phyloP scores from a whole-genome alignment of 2,888 invertebrate species.

The Hypsopygia costalis region DNA sequence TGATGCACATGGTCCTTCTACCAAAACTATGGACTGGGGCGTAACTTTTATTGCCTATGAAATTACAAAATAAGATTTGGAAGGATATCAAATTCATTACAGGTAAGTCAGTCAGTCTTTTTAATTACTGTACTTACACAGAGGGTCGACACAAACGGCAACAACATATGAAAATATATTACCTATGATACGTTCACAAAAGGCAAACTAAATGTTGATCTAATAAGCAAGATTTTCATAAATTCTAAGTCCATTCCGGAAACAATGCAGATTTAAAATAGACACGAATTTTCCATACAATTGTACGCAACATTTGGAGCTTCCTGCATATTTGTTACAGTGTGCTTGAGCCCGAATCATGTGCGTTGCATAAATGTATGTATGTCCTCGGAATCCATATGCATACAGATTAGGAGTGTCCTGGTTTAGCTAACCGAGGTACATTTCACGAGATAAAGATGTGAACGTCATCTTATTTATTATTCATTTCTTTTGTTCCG shows the following conservation, averaged over 20 bases:
- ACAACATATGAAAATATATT: too few relatives aligned
- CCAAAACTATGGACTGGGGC: too few relatives aligned
- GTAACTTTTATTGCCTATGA: too few relatives aligned
- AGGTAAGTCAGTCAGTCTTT: too few relatives aligned
- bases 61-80: too few relatives aligned
- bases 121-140: too few relatives aligned
- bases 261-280: slow-evolving; percentile 1
- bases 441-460: background rate
- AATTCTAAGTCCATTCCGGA: slow-evolving; percentile 4
- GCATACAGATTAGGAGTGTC: slow-evolving; percentile 7
- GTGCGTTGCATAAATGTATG: slow-evolving; percentile 7
- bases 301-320: slow-evolving; percentile 3
- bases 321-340: slow-evolving; percentile 1
- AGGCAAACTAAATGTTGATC: too few relatives aligned
- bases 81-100: too few relatives aligned
- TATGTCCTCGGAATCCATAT: slow-evolving; percentile 4
- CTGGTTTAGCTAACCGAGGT: background rate
- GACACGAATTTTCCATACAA: slow-evolving; percentile 4
- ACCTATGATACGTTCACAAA: too few relatives aligned
- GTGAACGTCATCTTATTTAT: background rate
- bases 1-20: too few relatives aligned
- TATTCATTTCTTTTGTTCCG: background rate
- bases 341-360: slow-evolving; percentile 1
- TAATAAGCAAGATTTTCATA: too few relatives aligned
- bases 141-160: too few relatives aligned